Percentiles rank a stretch among this genome's conserved stretches.
Conservation (phyloP, 2,797 vertebrate species). For the Spheniscus humboldti region DNA sequence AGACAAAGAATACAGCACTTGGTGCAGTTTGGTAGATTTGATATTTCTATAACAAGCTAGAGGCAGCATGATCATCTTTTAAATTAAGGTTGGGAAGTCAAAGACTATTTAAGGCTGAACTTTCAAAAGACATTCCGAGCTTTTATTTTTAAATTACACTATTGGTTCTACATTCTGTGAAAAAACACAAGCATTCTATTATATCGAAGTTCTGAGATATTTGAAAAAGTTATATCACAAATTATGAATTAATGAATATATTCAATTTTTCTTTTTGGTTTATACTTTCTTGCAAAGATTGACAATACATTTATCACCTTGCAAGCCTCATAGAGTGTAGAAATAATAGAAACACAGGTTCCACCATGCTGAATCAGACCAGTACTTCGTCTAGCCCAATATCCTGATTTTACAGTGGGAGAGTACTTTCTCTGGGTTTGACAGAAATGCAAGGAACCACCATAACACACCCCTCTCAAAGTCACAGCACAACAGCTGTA, state of each 20-base stretch:
- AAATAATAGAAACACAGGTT: background rate
- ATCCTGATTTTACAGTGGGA: background rate
- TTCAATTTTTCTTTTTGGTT: background rate
- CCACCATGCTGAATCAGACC: background rate
- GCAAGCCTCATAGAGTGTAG: background rate
- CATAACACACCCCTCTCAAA: background rate
- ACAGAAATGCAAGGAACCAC: background rate
- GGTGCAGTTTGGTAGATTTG: background rate
- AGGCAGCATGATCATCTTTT: background rate
- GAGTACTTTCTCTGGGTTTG: background rate
- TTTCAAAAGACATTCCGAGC: background rate
- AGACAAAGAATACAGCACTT: background rate
- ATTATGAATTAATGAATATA: background rate
- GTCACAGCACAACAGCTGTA: background rate
- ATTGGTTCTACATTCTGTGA: background rate
- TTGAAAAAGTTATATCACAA: background rate
- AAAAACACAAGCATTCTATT: background rate
- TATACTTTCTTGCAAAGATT: background rate
- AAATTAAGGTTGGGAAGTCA: background rate
- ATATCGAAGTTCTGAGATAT: background rate
- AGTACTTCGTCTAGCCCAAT: background rate
- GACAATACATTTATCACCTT: background rate
- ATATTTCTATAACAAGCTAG: background rate
- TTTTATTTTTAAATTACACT: background rate
- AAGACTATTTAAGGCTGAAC: background rate